These are phyloP conservation scores for rabbit (Oryctolagus cuniculus) DNA, from an alignment of 2,113 vertebrate genomes.

Conservation along the genomic window mOryCun1.1 NC_091437.1:58523001-58523500, in stretches of 20 bases:
- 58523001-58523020: conserved; percentile 40
- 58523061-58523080: conserved; percentile 38
- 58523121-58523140: neutral
- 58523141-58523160: neutral
- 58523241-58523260: neutral
- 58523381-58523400: neutral
- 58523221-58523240: neutral
- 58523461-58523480: neutral
- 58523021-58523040: conserved; percentile 61
- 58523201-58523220: neutral
- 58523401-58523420: neutral
- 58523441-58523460: neutral
- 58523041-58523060: conserved; percentile 55
- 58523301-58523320: neutral
- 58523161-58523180: neutral
- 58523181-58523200: accelerated
- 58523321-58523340: neutral
- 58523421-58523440: neutral
- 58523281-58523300: neutral
- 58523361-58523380: neutral
- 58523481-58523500: neutral
- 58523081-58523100: neutral
- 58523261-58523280: neutral
- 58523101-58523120: conserved; percentile 1
- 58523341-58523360: neutral